phyloP scores from a whole-genome alignment of 2,113 vertebrate species.

The Tor tambroides region DNA sequence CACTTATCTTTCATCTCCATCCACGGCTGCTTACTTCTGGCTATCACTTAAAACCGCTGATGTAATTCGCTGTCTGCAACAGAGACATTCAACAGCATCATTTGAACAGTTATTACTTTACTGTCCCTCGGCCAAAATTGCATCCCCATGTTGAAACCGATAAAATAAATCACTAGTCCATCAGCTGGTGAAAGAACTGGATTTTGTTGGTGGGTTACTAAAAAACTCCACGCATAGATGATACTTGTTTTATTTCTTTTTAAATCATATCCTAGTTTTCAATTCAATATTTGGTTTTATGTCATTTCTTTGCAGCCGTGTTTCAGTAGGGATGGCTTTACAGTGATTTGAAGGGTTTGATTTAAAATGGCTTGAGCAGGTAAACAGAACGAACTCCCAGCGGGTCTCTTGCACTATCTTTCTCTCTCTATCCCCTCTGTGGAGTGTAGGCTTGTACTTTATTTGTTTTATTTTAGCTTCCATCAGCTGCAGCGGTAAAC shows the following conservation, averaged over 20 bases:
- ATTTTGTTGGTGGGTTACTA: constrained; percentile 33
- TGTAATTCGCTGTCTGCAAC: constrained; percentile 40
- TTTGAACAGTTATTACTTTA: constrained; percentile 53
- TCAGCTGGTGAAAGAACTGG: neutral
- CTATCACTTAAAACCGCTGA: constrained; percentile 11
- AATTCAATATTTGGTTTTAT: constrained; percentile 39
- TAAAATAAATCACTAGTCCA: constrained; percentile 40
- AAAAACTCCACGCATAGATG: constrained; percentile 2
- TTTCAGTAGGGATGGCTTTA: constrained; percentile 5
- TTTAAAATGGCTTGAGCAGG: constrained; percentile 48
- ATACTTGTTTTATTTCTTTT: neutral
- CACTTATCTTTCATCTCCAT: constrained; percentile 15
- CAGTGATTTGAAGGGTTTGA: constrained; percentile 37
- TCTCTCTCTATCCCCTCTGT: constrained; percentile 46
- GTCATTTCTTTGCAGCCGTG: constrained; percentile 14
- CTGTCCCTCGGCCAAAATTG: constrained; percentile 41
- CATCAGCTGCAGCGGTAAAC: constrained; percentile 57
- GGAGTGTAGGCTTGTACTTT: constrained; percentile 52
- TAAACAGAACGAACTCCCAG: constrained; percentile 46
- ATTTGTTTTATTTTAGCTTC: constrained; percentile 57
- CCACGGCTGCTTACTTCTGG: neutral
- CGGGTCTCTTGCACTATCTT: constrained; percentile 13
- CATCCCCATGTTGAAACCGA: constrained; percentile 32
- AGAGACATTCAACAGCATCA: neutral
- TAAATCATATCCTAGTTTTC: constrained; percentile 25